phyloP scores from a whole-genome alignment of 2,113 vertebrate species.

The Labrus mixtus region DNA sequence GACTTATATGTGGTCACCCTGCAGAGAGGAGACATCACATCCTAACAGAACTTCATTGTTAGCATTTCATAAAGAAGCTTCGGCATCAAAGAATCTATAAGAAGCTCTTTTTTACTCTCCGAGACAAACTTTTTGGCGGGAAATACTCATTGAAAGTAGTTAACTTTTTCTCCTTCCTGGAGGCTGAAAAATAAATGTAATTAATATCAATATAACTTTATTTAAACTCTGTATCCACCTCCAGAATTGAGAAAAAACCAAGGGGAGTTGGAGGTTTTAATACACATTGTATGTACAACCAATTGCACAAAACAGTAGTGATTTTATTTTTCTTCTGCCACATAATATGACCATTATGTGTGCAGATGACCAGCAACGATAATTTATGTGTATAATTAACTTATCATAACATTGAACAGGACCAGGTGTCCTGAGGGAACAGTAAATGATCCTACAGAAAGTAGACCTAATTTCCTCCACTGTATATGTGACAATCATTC shows the following conservation, averaged over 20 bases:
- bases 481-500: slow-evolving; percentile 64
- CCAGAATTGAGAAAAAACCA: slow-evolving; percentile 12
- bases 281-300: slow-evolving; percentile 26
- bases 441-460: slow-evolving; percentile 57
- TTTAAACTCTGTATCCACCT: slow-evolving; percentile 23
- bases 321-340: slow-evolving; percentile 32
- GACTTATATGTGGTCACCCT: slow-evolving; percentile 9
- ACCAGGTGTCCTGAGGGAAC: slow-evolving; percentile 70
- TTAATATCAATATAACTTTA: slow-evolving; percentile 16
- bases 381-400: slow-evolving; percentile 76
- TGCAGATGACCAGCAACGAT: slow-evolving; percentile 52
- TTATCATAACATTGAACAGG: slow-evolving; percentile 75
- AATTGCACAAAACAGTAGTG: slow-evolving; percentile 23
- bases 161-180: slow-evolving; percentile 36
- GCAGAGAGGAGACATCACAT: slow-evolving; percentile 18
- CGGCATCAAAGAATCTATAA: slow-evolving; percentile 37
- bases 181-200: slow-evolving; percentile 47
- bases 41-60: slow-evolving; percentile 26
- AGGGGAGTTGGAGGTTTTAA: slow-evolving; percentile 5
- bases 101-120: slow-evolving; percentile 65
- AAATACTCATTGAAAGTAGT: slow-evolving; percentile 45
- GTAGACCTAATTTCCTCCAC: slow-evolving; percentile 59
- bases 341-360: slow-evolving; percentile 42
- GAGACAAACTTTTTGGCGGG: slow-evolving; percentile 44
- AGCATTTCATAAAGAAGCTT: slow-evolving; percentile 38